Conservation (phyloP, 1,140 invertebrate species). For the Plectus sambesii region DNA sequence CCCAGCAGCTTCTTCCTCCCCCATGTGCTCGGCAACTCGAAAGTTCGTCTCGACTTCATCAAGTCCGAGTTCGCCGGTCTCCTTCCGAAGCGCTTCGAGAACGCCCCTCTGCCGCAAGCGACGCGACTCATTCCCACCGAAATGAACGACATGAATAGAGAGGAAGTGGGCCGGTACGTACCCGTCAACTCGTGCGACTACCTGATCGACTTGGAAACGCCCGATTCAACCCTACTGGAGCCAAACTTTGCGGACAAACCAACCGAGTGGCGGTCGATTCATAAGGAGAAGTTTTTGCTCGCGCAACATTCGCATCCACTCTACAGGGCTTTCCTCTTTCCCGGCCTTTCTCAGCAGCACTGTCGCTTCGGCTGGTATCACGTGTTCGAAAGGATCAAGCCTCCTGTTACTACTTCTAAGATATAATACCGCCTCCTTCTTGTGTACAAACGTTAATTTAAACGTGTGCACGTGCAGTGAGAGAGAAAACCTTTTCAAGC, state of each 20-base stretch:
- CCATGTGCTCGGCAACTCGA: slow-evolving; percentile 32
- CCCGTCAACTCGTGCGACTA: slow-evolving; percentile 33
- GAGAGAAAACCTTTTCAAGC: too few relatives aligned
- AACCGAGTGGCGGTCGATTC: slow-evolving; percentile 1
- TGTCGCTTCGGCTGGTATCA: too few relatives aligned
- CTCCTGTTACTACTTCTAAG: too few relatives aligned
- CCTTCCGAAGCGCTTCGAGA: slow-evolving; percentile 62
- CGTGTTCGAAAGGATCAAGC: too few relatives aligned
- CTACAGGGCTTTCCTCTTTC: slow-evolving; percentile 23
- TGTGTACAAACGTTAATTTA: too few relatives aligned
- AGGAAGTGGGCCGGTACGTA: slow-evolving; percentile 69
- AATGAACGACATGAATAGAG: slow-evolving; percentile 87
- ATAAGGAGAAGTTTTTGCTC: slow-evolving; percentile 10
- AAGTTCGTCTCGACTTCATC: slow-evolving; percentile 62
- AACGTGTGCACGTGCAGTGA: too few relatives aligned
- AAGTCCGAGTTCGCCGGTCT: slow-evolving; percentile 83
- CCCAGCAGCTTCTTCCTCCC: slow-evolving; percentile 93
- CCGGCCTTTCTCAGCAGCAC: too few relatives aligned
- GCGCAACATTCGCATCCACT: slow-evolving; percentile 10
- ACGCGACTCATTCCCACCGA: slow-evolving; percentile 69
- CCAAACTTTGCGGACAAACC: slow-evolving; percentile 26
- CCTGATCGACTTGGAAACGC: slow-evolving; percentile 34
- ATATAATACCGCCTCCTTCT: too few relatives aligned
- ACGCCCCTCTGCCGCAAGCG: slow-evolving; percentile 48
- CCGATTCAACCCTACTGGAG: slow-evolving; percentile 20